Percentiles rank a stretch among this genome's conserved stretches.
phyloP scores from a whole-genome alignment of 1,140 invertebrate species.

The Atta texana region DNA sequence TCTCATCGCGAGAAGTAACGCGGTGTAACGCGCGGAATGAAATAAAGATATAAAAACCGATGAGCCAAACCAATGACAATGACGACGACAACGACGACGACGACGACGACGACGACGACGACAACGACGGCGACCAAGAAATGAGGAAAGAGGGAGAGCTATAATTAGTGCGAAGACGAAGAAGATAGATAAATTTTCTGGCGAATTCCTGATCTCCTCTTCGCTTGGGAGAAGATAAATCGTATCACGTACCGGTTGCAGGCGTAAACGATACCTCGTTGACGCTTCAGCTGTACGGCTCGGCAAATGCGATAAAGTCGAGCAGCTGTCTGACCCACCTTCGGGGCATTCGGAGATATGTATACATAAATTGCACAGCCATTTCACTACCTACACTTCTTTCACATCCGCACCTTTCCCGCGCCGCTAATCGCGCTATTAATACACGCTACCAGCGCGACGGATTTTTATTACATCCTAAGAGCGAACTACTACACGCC shows the following conservation, averaged over 20 bases:
- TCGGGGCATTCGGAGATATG: conserved; percentile 1
- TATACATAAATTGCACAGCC: conserved; percentile 33
- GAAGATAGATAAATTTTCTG: conserved; percentile 50
- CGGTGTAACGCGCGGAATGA: conserved; percentile 16
- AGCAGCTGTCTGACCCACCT: conserved; percentile 27
- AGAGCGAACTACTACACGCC: neutral
- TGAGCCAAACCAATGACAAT: conserved; percentile 55
- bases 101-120: conserved; percentile 48
- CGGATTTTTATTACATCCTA: conserved; percentile 27
- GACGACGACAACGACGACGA: conserved; percentile 42
- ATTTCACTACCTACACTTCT: neutral
- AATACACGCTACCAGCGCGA: conserved; percentile 37
- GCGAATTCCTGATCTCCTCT: conserved; percentile 14
- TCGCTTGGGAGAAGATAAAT: neutral
- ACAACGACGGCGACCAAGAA: neutral
- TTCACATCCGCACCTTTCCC: conserved; percentile 26
- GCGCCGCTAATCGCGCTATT: conserved; percentile 47
- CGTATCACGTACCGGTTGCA: neutral
- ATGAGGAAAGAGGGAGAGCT: conserved; percentile 49
- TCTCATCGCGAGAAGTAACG: conserved; percentile 51
- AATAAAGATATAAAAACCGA: conserved; percentile 71
- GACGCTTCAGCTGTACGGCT: neutral
- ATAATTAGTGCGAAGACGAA: conserved; percentile 50
- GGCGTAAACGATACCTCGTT: conserved; percentile 19
- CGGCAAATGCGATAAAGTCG: conserved; percentile 16